phyloP scores from a whole-genome alignment of 2,888 invertebrate species.

The Acanthosepion lycidas region DNA sequence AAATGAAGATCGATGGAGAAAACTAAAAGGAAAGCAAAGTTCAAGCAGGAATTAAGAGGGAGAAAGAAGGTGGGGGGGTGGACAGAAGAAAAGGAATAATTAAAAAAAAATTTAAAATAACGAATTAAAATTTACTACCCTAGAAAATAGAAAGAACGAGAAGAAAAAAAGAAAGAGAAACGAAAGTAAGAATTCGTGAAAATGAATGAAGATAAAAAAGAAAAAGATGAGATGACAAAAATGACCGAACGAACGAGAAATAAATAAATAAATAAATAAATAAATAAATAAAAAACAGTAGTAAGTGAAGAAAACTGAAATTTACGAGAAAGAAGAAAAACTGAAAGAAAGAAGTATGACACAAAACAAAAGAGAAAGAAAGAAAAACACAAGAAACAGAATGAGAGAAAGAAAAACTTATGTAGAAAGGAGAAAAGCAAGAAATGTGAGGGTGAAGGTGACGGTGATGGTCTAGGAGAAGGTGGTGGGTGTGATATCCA shows the following conservation, averaged over 20 bases:
- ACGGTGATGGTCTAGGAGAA: not conserved
- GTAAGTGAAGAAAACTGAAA: not conserved
- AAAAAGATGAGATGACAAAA: not conserved
- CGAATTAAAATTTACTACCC: too few species aligned
- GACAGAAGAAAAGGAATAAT: not conserved
- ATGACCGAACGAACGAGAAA: not conserved
- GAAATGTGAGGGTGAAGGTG: not conserved
- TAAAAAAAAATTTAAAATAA: not conserved
- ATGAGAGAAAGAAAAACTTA: too few species aligned
- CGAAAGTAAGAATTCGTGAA: not conserved
- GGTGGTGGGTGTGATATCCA: conserved; percentile 45
- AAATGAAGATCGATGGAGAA: not conserved
- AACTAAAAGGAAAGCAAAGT: not conserved
- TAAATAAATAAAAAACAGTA: not conserved
- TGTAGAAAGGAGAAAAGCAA: too few species aligned
- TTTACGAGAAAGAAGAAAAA: not conserved
- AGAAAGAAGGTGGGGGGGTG: not conserved
- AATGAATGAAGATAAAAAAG: not conserved
- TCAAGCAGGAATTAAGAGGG: not conserved
- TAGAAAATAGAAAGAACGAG: not conserved
- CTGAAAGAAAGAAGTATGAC: too few species aligned
- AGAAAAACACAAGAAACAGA: too few species aligned
- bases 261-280: not conserved
- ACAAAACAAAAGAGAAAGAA: too few species aligned
- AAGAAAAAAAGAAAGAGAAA: not conserved